Evolutionary conservation across 2,113 vertebrate species (phyloP), one percentile per base, ranked within the genome.

Genomic region (Heliornis fulica): DNA sequence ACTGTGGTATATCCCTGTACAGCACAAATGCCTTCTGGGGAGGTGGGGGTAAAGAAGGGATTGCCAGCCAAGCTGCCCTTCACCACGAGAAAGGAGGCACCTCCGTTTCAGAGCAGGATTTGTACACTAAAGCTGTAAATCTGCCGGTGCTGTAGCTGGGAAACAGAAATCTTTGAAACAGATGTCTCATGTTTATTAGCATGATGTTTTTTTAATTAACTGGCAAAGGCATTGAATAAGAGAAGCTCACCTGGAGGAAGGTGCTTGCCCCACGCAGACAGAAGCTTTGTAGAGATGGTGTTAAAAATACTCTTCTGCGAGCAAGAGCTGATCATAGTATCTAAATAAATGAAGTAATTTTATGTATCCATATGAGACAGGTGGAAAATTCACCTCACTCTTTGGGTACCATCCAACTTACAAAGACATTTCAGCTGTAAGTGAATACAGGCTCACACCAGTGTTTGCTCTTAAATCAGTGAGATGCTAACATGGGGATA

Each of bases 301-400:
- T 80, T 94, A 88, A 93, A 95, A 96, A 89, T 82, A 64, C 11
- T 14, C 89, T 63, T 69, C 89, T 90, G 13, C 0, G 0, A 94
- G 92, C 84, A 90, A 81, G 66, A 77, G 77, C 87, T 77, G 89
- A 94, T 96, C 82, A 28, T 83, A 70, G 61, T 87, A 31, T 76
- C 88, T 96, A 96, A 97, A 96, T 90, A 95, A 92, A 96, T 96
- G 89, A 95, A 81, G 87, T 96, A 70, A 90, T 90, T 94, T 94
- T 91, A 90, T 72, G 79, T 94, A 23, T 61, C 64, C 83, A 57
- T 78, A 81, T 81, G 66, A 82, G 83, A 83, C 81, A 94, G 90
- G 92, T 97, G 94, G 93, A 96, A 97, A 96, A 95, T 90, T 36
- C 20, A 3, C 23, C 92, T 93, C 91, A 93, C 57, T 77, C 71